A percentile compares a stretch with the other conserved stretches of the same genome.
These are phyloP conservation scores for Sinocyclocheilus anophthalmus DNA, from an alignment of 2,113 vertebrate genomes.

Conservation along the genomic window DNA sequence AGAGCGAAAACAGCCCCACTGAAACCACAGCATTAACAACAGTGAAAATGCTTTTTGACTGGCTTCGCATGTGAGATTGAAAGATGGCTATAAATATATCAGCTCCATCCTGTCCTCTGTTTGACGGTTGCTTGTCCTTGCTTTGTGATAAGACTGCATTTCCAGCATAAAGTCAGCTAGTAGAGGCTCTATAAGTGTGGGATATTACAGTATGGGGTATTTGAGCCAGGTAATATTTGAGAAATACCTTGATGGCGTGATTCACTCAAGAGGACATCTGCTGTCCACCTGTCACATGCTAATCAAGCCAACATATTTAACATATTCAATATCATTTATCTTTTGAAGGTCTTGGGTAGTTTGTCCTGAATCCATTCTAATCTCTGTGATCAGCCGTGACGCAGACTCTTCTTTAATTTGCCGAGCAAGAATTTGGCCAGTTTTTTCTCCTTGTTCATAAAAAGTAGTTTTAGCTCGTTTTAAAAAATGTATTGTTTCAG, in stretches of 20 bases:
- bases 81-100: conserved; percentile 46
- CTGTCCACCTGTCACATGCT: not conserved
- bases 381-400: no score
- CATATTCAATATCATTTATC: no score
- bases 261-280: not conserved
- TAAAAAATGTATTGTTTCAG: no score
- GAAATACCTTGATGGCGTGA: not conserved
- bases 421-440: no score
- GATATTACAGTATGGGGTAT: not conserved
- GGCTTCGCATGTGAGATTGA: not conserved
- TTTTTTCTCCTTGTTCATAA: no score
- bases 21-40: conserved; percentile 47
- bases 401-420: no score
- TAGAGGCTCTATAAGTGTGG: not conserved
- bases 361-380: no score
- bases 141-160: conserved; percentile 30
- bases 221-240: not conserved
- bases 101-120: not conserved
- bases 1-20: not conserved
- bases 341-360: no score
- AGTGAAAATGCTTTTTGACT: conserved; percentile 53
- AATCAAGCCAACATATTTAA: not conserved
- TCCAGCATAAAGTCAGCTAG: not conserved
- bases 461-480: no score
- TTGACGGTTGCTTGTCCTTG: conserved; percentile 6